Conservation (phyloP, 2,113 vertebrate genomes). For the Otus sunia region DNA sequence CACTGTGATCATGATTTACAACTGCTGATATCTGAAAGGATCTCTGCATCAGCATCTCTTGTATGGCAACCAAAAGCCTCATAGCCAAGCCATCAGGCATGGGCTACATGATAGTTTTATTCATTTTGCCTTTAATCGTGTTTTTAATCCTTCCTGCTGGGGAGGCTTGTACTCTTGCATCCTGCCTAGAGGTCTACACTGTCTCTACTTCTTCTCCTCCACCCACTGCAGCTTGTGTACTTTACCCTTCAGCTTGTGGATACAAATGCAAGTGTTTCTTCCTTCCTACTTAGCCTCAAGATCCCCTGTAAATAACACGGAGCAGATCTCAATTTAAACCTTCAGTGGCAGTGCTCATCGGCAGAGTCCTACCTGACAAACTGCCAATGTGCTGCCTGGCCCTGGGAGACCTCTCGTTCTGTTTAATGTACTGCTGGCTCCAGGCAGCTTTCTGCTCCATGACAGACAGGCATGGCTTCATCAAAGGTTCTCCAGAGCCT, state of each 20-base stretch:
- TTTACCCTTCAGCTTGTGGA: background rate
- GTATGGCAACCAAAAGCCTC: background rate
- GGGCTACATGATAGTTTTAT: background rate
- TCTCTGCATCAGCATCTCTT: background rate
- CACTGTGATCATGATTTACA: background rate
- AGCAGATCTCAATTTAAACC: background rate
- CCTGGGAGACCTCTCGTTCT: background rate
- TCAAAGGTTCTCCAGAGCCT: conserved; percentile 29
- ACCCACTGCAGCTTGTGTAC: background rate
- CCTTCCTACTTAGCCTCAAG: background rate
- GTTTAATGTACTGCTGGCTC: conserved; percentile 11
- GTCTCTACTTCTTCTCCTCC: background rate
- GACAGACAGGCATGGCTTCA: conserved; percentile 1
- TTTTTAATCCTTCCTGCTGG: background rate
- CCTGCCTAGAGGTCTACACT: background rate
- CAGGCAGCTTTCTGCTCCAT: conserved; percentile 3
- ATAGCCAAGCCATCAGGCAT: background rate
- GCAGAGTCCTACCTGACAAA: conserved; percentile 16
- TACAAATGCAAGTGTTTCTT: background rate
- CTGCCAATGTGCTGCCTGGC: background rate
- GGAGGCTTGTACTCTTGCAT: background rate
- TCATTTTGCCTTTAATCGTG: background rate
- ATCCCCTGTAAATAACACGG: background rate
- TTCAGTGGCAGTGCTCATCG: background rate
- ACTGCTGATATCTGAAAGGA: background rate